Evolutionary conservation across 2,888 invertebrate genomes (phyloP).

Genomic region (Leucoptera coffeella): DNA sequence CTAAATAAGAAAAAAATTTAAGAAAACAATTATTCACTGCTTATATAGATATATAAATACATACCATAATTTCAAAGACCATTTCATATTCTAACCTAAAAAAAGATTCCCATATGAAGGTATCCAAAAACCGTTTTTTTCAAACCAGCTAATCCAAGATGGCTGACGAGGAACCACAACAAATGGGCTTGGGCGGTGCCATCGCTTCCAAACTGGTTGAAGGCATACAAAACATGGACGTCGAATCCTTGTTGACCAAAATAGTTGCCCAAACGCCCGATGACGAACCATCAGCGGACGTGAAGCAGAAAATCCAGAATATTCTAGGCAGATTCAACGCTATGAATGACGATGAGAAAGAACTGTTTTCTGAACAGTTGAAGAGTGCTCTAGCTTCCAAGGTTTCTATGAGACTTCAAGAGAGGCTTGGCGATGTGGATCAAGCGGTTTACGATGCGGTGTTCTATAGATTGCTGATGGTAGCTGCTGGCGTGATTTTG

Average conservation of each 20-base stretch:
- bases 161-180: conserved; percentile 11
- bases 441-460: conserved; percentile 17
- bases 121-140: conserved; percentile 7
- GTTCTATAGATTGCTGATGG: conserved; percentile 11
- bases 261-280: conserved; percentile 19
- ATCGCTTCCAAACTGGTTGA: conserved; percentile 23
- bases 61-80: background rate
- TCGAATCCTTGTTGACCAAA: conserved; percentile 21
- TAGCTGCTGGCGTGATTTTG: conserved; percentile 14
- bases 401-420: conserved; percentile 17
- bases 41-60: too few species aligned
- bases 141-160: conserved; percentile 12
- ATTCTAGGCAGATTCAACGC: conserved; percentile 17
- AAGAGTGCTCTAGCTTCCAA: conserved; percentile 22
- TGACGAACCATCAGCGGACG: conserved; percentile 21
- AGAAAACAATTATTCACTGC: too few species aligned
- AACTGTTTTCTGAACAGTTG: conserved; percentile 20
- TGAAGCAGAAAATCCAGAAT: conserved; percentile 18
- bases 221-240: conserved; percentile 25
- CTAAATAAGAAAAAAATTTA: too few species aligned
- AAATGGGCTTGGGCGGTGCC: conserved; percentile 13
- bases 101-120: conserved; percentile 1
- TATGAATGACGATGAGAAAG: conserved; percentile 20
- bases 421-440: conserved; percentile 23
- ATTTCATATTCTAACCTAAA: background rate